These are phyloP conservation scores for Chelmon rostratus DNA, from an alignment of 2,797 vertebrate genomes.

Conservation along the genomic window DNA sequence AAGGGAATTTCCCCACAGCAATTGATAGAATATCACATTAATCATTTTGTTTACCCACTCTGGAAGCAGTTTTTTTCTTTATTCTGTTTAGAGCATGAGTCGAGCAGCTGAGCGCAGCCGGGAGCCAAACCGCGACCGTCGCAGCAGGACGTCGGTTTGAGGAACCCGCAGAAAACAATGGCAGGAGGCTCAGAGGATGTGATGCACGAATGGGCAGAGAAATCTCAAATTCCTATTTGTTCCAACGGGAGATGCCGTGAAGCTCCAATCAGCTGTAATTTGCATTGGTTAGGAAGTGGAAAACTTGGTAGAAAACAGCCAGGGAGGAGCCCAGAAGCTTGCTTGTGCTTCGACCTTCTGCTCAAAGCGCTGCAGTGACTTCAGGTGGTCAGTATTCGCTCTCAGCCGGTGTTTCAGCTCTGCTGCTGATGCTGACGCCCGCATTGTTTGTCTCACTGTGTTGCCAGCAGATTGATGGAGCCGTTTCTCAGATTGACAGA, in stretches of 20 bases:
- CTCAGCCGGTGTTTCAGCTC: slow-evolving; percentile 16
- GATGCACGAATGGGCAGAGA: slow-evolving; percentile 9
- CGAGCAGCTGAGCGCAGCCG: slow-evolving; percentile 17
- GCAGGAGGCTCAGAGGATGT: slow-evolving; percentile 14
- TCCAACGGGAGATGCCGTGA: not conserved
- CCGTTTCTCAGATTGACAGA: slow-evolving; percentile 66
- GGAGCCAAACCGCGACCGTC: not conserved
- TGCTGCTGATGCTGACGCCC: slow-evolving; percentile 47
- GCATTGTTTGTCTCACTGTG: slow-evolving; percentile 49
- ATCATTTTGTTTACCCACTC: slow-evolving; percentile 39
- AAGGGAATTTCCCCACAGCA: slow-evolving; percentile 19
- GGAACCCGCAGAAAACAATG: slow-evolving; percentile 38
- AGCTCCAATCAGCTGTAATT: not conserved
- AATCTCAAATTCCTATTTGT: slow-evolving; percentile 6
- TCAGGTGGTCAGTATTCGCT: slow-evolving; percentile 21
- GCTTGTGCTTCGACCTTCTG: not conserved
- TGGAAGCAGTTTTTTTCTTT: not conserved
- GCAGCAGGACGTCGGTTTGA: slow-evolving; percentile 7
- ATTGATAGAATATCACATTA: slow-evolving; percentile 36
- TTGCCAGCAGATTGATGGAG: slow-evolving; percentile 69
- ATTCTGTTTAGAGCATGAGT: slow-evolving; percentile 16
- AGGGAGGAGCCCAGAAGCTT: not conserved
- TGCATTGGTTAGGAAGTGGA: not conserved
- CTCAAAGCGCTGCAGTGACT: not conserved
- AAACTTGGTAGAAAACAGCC: not conserved